Conservation (phyloP, 64 coral and sea anemone genomes). For the Montipora sp. region DNA sequence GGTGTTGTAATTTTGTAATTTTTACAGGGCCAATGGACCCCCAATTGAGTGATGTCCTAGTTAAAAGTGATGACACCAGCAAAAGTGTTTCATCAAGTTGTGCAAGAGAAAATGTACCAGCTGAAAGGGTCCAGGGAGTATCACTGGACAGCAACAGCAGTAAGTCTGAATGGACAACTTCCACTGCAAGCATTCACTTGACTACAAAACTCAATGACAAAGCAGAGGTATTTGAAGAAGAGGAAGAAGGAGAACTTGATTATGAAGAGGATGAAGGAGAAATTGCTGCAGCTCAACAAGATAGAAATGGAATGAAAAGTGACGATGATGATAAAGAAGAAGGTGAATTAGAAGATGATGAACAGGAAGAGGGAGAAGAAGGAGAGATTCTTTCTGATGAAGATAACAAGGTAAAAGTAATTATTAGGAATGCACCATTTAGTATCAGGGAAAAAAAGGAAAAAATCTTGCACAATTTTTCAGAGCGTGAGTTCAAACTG, state of each 20-base stretch:
- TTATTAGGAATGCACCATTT: too few species aligned
- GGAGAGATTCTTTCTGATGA: conserved; percentile 77
- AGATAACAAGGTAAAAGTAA: conserved; percentile 40
- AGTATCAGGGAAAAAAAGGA: too few species aligned
- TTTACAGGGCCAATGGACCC: conserved; percentile 39
- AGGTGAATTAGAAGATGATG: conserved; percentile 60
- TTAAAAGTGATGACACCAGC: background rate
- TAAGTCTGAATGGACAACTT: conserved; percentile 39
- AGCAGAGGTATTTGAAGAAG: conserved; percentile 68
- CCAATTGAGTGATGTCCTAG: background rate
- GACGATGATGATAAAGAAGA: conserved; percentile 57
- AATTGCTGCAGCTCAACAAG: conserved; percentile 28
- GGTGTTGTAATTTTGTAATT: background rate
- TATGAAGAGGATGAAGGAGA: conserved; percentile 81
- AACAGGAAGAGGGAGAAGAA: conserved; percentile 71
- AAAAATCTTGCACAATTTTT: too few species aligned
- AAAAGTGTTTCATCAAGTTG: background rate
- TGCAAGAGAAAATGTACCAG: background rate
- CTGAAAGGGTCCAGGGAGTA: conserved; percentile 19
- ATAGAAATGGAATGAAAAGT: conserved; percentile 34
- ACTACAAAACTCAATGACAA: conserved; percentile 39
- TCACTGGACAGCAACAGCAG: background rate
- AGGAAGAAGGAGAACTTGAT: conserved; percentile 77
- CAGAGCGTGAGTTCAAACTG: too few species aligned
- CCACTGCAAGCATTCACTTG: conserved; percentile 35